phyloP scores from a whole-genome alignment of 2,888 invertebrate genomes.

The Nephrocerus scutellatus region DNA sequence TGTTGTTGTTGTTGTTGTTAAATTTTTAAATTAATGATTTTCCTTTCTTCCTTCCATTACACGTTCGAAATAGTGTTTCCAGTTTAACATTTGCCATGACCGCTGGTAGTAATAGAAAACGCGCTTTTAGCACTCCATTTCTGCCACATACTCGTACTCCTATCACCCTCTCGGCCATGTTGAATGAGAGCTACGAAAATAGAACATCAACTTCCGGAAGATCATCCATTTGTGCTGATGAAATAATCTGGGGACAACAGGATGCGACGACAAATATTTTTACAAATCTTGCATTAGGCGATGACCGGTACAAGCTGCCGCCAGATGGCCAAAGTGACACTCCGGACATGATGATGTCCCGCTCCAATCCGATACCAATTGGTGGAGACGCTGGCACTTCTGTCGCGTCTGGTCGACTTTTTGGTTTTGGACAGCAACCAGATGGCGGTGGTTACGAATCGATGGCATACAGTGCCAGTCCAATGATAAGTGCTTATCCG shows the following conservation, averaged over 20 bases:
- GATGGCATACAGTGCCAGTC: conserved; percentile 38
- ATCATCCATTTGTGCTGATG: conserved; percentile 35
- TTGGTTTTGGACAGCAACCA: conserved; percentile 12
- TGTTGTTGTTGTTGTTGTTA: too few species aligned
- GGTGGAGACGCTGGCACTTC: conserved; percentile 28
- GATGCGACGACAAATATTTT: conserved; percentile 33
- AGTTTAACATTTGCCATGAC: conserved; percentile 30
- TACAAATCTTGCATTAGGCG: conserved; percentile 31
- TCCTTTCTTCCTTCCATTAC: conserved; percentile 14
- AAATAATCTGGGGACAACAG: conserved; percentile 34
- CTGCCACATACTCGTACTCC: too few species aligned
- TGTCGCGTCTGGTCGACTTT: neutral
- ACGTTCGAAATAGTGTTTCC: conserved; percentile 23
- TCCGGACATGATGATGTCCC: conserved; percentile 11
- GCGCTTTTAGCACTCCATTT: conserved; percentile 39
- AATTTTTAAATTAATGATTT: conserved; percentile 7
- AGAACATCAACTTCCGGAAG: conserved; percentile 33
- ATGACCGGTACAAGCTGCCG: conserved; percentile 26
- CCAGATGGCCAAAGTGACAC: neutral
- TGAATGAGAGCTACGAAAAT: conserved; percentile 31
- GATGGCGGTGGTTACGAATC: neutral
- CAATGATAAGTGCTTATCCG: conserved; percentile 28
- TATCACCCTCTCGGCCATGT: too few species aligned
- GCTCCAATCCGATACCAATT: conserved; percentile 39
- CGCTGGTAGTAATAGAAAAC: conserved; percentile 30